Evolutionary conservation across 1,140 invertebrate genomes (phyloP).

Genomic region (Conus ventricosus): DNA sequence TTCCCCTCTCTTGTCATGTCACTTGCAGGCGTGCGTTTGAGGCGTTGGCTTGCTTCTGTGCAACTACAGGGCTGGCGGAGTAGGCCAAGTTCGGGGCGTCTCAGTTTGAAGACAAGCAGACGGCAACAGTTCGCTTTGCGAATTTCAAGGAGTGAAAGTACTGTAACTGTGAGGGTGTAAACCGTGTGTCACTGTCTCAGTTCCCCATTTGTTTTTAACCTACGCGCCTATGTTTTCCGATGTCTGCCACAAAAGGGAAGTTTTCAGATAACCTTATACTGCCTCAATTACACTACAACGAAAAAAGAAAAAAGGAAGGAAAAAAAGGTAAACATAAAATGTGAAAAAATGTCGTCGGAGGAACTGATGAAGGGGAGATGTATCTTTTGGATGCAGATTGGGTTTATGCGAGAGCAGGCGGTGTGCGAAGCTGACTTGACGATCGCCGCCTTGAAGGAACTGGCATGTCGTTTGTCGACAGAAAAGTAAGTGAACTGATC

Average conservation of each 20-base stretch:
- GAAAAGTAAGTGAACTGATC: constrained; percentile 82
- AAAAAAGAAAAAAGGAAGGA: not conserved
- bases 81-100: not conserved
- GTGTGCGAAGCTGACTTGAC: constrained; percentile 89
- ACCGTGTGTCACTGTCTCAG: not conserved
- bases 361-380: constrained; percentile 26
- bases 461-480: constrained; percentile 95
- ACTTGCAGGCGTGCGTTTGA: not conserved
- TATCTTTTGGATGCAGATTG: constrained; percentile 94
- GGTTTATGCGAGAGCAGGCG: constrained; percentile 91
- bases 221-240: not conserved
- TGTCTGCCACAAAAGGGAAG: constrained; percentile 9
- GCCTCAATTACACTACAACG: not conserved
- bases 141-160: not conserved
- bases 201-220: not conserved
- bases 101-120: constrained; percentile 30
- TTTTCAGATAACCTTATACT: not conserved
- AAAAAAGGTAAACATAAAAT: constrained; percentile 31
- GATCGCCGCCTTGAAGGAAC: constrained; percentile 92
- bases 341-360: constrained; percentile 62
- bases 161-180: not conserved
- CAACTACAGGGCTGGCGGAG: too few relatives aligned
- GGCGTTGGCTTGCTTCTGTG: not conserved
- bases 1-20: constrained; percentile 11
- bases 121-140: not conserved